Base-by-base conservation (phyloP, 2,888 invertebrate species). In the Bibio marci region DNA sequence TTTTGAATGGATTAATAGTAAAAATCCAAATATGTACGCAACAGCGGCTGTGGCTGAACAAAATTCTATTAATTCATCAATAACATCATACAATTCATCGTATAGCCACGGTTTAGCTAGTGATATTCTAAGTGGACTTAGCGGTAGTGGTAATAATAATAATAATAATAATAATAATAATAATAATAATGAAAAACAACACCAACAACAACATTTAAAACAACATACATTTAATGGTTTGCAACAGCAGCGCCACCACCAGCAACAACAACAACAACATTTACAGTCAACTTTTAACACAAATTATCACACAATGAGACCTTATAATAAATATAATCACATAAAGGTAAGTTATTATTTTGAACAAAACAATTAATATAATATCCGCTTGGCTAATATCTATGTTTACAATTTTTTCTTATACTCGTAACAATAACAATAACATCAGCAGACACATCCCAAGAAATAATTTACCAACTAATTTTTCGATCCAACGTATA, bases 11-110 rank as follows among this genome's bases (percentile, higher is more conserved):
- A 59, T 60, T 57, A 59, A 59, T 44, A 59, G 54, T 46, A 54
- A 55, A 7, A 58, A 59, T 43, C 55, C 51, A 43, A 54, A 58
- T 39, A 54, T 56, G 40, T 62, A 59, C 50, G 60, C 62, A 31
- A 62, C 62, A 28, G 58, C 61, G 6, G 62, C 60, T 4, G 39
- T 62, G 42, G 63, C 62, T 36, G 62, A 62, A 45, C 62, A 62
- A 48, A 60, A 42, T 34, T 37, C 33, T 14, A 13, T 35, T 8
- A 35, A 31, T 35, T 30, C 28, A 18, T 28, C 38, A 25, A 14
- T 14, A 38, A 41, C 41, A 37, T 41, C 14, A 26, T 35, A 35
- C 17, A 26, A 4, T 26, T 26, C 17, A 27, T 26, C 11, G 27
- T 27, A 17, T 8, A 26, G 25, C 15, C 35, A 15, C 27, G n/a